Base-by-base conservation (phyloP, 1,140 invertebrate species). In the Latrodectus geometricus region DNA sequence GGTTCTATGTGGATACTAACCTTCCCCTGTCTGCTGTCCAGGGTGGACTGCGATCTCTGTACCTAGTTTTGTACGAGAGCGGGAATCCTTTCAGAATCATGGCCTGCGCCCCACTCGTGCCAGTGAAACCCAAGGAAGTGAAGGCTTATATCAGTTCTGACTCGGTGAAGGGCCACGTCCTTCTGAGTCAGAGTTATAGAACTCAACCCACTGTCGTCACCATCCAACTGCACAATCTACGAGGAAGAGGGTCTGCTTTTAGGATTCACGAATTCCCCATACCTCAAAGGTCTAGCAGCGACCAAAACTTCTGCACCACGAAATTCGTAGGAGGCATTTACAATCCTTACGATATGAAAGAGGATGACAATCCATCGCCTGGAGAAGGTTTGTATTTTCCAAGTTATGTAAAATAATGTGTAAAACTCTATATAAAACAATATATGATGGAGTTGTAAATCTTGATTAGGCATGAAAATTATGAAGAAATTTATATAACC, bases 161-260 rank as follows among this genome's bases (percentile, higher is more conserved):
- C 69, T 96, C 96, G 7, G 94, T 98, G 5, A 94, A 93, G 90
- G 97, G 97, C 0, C 93, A 95, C 72, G 81, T 89, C 20, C 61
- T 82, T 4, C 93, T 98, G 50, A 93, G 92, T 11, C 97, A 99
- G 92, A 93, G 94, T 23, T 96, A 96, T 0, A 94, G 94, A 9
- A 97, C 96, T 90, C 94, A 97, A 91, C 95, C 95, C 0, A 97
- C 97, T 0, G 95, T 94, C 91, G 91, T 96, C 0, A 94, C 94
- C 88, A 94, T 98, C 76, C 94, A 95, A 81, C 90, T 97, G 21
- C 92, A 89, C 15, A 89, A 93, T 93, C 66, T 93, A 93, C 0
- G 92, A 91, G 89, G 91, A 14, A 70, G 79, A 54, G 92, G 91
- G 5, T 91, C 91, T 7, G 91, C 89, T 2, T 93, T 92, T 87